Evolutionary conservation across 2,113 vertebrate genomes (phyloP).

Genomic region (Larimichthys crocea): DNA sequence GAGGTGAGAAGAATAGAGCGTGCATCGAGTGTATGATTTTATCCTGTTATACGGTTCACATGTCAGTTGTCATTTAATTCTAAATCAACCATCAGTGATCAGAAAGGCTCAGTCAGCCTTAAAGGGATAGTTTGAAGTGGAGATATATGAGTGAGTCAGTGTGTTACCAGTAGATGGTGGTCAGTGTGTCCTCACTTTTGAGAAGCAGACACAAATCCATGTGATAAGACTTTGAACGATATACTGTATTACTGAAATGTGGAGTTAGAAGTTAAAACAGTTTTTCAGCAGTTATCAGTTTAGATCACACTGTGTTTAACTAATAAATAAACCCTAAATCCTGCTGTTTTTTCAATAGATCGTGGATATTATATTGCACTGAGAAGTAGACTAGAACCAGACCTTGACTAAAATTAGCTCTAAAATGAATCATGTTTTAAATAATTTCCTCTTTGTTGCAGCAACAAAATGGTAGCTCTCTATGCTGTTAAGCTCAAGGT

Average conservation of each 20-base stretch:
- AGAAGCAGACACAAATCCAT: too few species aligned
- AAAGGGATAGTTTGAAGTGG: not conserved
- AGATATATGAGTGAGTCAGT: too few species aligned
- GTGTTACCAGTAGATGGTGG: too few species aligned
- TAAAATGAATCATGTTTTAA: not conserved
- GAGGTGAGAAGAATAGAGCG: not conserved
- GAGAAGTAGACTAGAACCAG: not conserved
- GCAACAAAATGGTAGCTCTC: not conserved
- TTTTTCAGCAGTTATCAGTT: too few species aligned
- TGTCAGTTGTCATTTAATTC: not conserved
- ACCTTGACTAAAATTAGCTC: not conserved
- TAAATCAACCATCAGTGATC: not conserved
- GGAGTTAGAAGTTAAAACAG: too few species aligned
- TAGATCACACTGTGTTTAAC: not conserved
- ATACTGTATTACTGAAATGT: too few species aligned
- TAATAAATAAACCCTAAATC: not conserved
- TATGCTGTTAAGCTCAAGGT: constrained; percentile 1
- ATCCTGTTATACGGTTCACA: not conserved
- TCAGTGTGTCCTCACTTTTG: too few species aligned
- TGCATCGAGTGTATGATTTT: not conserved
- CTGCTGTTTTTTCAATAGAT: not conserved
- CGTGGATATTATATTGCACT: not conserved
- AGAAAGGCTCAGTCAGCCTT: not conserved
- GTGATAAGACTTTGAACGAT: too few species aligned
- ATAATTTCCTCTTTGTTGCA: not conserved